Evolutionary conservation across 2,113 vertebrate species (phyloP), one percentile per base, ranked within the genome.

Genomic region (Hylia prasina): DNA sequence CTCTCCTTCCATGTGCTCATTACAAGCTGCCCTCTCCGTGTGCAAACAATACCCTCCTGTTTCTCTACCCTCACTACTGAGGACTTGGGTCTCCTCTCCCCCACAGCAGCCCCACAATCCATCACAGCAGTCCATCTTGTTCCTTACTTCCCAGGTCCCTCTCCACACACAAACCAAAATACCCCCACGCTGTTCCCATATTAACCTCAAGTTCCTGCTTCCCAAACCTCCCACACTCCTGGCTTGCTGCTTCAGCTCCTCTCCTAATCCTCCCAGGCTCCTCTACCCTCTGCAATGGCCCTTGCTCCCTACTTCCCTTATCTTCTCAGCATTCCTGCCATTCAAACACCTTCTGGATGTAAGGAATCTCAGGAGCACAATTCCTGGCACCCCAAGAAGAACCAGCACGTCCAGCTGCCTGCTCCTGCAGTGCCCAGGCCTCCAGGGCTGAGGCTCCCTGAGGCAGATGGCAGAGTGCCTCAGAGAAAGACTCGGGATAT

Each of bases 211-310:
- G 72, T 90, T 93, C 91, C 91, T 93, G 91, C 86, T 94, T 95
- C 93, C 80, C 79, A 93, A 81, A 77, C 82, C 95, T 95, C 95
- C 93, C 94, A 97, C 96, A 15, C 89, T 63, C 80, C 76, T 77
- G 76, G 88, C 80, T 90, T n/a, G 1, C 80, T 89, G 60, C 80
- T 78, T 70, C 86, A 70, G 76, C 86, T 92, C 77, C 40, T 77
- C 51, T 82, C 37, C 71, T 50, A 61, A 83, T 19, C 35, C 72
- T 78, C 56, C 39, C 89, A 90, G 89, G 82, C 82, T 81, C 54
- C 33, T 27, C 54, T 89, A 69, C 35, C 71, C 60, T 25, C 71
- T 66, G 71, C 72, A 61, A 53, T 6, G 9, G 64, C 86, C 58
- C 30, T 82, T 77, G 58, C 63, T 80, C 66, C 58, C 58, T 86